Evolutionary conservation across 2,888 invertebrate genomes (phyloP).

Genomic region (Hybos culiciformis): DNA sequence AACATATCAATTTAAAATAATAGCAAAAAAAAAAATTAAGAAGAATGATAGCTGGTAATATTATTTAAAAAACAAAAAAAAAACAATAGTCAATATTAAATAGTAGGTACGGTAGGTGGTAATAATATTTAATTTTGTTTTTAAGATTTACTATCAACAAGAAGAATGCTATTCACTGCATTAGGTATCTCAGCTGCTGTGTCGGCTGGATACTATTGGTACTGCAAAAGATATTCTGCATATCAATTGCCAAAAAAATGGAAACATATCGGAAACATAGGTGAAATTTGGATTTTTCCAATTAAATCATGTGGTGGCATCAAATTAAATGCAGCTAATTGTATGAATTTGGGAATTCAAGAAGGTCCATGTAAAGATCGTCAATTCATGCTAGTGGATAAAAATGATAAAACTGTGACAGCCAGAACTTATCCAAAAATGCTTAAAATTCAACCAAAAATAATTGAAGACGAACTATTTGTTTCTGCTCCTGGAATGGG

Average conservation of each 20-base stretch:
- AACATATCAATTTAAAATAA: too few relatives aligned
- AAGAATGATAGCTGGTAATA: too few relatives aligned
- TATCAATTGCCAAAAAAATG: constrained; percentile 30
- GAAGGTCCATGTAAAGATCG: constrained; percentile 23
- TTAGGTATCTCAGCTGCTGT: too few relatives aligned
- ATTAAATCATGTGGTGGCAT: constrained; percentile 27
- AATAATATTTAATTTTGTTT: too few relatives aligned
- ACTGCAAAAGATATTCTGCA: too few relatives aligned
- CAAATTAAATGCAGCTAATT: constrained; percentile 11
- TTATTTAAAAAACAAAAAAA: too few relatives aligned
- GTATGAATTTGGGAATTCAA: constrained; percentile 25
- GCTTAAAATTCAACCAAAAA: constrained; percentile 20
- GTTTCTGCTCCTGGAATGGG: constrained; percentile 44
- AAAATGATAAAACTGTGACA: constrained; percentile 24
- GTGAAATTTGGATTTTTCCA: constrained; percentile 25
- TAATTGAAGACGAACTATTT: constrained; percentile 35
- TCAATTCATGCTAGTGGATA: constrained; percentile 27
- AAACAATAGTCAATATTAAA: too few relatives aligned
- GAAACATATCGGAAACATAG: constrained; percentile 25
- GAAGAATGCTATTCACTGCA: too few relatives aligned
- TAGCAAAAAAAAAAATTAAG: too few relatives aligned
- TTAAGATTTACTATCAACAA: too few relatives aligned
- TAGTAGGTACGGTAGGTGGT: too few relatives aligned
- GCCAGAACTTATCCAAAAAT: constrained; percentile 28
- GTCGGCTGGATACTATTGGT: too few relatives aligned